These are phyloP conservation scores for Drosophila littoralis DNA, from an alignment of 1,140 invertebrate species.

Conservation along the genomic window DNA sequence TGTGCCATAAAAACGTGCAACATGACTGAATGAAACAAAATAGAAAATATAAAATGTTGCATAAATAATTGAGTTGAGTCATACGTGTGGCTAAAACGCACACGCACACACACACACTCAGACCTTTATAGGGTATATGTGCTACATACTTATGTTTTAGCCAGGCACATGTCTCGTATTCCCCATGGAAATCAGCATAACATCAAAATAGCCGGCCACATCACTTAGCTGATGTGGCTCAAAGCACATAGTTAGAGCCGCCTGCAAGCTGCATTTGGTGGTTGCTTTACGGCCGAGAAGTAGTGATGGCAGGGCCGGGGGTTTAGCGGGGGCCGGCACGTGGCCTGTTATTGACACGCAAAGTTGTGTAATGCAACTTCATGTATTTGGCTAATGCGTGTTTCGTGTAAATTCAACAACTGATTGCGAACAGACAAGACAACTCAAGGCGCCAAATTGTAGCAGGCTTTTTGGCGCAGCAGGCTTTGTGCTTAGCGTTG, in stretches of 20 bases:
- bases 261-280: constrained; percentile 44
- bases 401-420: constrained; percentile 34
- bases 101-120: neutral
- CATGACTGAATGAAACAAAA: constrained; percentile 55
- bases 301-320: neutral
- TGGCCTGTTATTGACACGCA: constrained; percentile 20
- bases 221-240: constrained; percentile 32
- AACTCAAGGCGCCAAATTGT: constrained; percentile 6
- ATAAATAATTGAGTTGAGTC: constrained; percentile 71
- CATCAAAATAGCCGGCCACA: constrained; percentile 56
- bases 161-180: constrained; percentile 70
- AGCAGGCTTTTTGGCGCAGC: constrained; percentile 1
- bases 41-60: constrained; percentile 59
- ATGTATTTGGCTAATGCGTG: constrained; percentile 48
- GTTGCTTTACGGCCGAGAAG: constrained; percentile 39
- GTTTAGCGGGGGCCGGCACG: neutral
- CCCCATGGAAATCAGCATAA: constrained; percentile 83
- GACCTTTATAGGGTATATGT: neutral
- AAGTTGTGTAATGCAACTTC: constrained; percentile 28
- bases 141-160: constrained; percentile 5
- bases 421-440: constrained; percentile 20
- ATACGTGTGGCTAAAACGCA: constrained; percentile 8
- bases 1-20: constrained; percentile 66
- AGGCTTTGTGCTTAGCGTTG: neutral
- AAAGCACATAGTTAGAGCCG: constrained; percentile 10